These are phyloP conservation scores for Neotoma lepida DNA, from an alignment of 2,113 vertebrate genomes.

Conservation along the genomic window DNA sequence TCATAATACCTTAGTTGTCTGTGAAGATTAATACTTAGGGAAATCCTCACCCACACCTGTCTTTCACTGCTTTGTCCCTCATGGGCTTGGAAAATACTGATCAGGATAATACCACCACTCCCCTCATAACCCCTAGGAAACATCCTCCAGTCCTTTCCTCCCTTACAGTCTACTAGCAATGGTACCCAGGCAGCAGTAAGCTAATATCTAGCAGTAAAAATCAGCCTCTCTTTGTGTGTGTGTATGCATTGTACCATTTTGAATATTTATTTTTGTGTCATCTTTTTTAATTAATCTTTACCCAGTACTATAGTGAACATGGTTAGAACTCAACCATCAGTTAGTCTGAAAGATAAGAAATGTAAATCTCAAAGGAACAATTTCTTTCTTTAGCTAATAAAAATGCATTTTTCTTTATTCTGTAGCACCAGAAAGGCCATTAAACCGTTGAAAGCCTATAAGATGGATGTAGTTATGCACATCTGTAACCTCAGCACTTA, in stretches of 20 bases:
- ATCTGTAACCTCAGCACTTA: not conserved
- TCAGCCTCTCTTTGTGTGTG: not conserved
- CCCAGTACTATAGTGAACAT: not conserved
- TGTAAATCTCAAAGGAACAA: not conserved
- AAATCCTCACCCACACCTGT: not conserved
- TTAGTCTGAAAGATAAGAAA: not conserved
- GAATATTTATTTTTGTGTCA: not conserved
- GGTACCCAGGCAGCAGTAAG: not conserved
- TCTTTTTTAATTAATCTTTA: not conserved
- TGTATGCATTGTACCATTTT: not conserved
- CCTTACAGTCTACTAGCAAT: not conserved
- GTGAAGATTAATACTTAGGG: not conserved
- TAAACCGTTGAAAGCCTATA: not conserved
- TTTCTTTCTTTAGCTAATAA: not conserved
- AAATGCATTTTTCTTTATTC: not conserved
- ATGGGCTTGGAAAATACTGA: constrained; percentile 6
- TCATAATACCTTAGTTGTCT: not conserved
- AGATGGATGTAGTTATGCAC: not conserved
- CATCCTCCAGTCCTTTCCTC: not conserved
- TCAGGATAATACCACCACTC: not conserved
- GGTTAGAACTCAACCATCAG: not conserved
- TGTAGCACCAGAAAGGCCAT: not conserved
- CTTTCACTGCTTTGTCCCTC: not conserved
- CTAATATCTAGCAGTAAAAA: not conserved
- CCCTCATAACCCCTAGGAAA: not conserved